A percentile compares a stretch with the other conserved stretches of the same genome.
Evolutionary conservation across 1,140 invertebrate genomes (phyloP).

Genomic region (Littorina saxatilis): DNA sequence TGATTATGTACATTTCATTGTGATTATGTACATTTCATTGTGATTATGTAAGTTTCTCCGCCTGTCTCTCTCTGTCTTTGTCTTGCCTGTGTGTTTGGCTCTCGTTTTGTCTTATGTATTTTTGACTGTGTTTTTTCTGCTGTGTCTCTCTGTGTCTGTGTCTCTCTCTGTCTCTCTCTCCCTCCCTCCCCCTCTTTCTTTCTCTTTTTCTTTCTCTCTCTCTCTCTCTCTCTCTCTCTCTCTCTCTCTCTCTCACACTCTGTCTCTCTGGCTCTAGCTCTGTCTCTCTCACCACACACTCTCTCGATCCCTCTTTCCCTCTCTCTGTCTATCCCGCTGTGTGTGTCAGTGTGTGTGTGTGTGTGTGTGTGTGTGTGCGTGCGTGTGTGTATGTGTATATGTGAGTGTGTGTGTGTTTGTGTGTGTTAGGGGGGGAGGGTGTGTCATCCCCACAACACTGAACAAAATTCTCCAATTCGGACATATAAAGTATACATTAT

Average conservation of each 20-base stretch:
- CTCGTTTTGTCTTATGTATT: not conserved
- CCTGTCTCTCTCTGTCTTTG: not conserved
- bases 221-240: constrained; percentile 2
- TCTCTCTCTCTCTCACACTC: not conserved
- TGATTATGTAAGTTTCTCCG: not conserved
- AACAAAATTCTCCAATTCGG: no score
- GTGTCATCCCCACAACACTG: no score
- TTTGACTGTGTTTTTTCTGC: no score
- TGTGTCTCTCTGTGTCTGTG: not conserved
- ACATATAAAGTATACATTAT: no score
- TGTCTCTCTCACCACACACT: not conserved
- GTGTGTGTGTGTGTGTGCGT: no score
- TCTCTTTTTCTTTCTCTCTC: constrained; percentile 1
- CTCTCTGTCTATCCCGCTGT: not conserved
- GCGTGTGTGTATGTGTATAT: no score
- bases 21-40: not conserved
- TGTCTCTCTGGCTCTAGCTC: not conserved
- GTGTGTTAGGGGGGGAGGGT: no score
- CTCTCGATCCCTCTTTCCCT: not conserved
- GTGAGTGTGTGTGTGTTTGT: no score
- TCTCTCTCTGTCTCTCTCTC: constrained; percentile 3
- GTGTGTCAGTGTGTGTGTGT: no score
- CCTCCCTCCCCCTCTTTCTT: not conserved
- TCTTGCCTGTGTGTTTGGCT: not conserved
- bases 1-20: no score